Base-by-base conservation (phyloP, 2,797 vertebrate species). In the Hylomyscus alleni region DNA sequence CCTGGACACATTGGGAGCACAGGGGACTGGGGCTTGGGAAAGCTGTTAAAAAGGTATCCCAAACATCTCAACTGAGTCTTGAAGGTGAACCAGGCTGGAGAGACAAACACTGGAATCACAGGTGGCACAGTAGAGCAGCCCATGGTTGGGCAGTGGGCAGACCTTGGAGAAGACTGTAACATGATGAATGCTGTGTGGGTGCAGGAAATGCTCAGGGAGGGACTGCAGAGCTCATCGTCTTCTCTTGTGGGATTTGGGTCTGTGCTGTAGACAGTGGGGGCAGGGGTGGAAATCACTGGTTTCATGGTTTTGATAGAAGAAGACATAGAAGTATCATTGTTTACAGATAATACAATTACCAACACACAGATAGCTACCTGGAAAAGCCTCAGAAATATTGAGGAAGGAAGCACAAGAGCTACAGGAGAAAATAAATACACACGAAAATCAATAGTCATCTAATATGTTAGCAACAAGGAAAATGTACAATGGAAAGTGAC, bases 371-470 rank as follows among this genome's bases (percentile, higher is more conserved):
- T 37, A 91, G 17, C 8, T 86, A 87, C n/a, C n/a, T 65, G 52
- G 76, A 81, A 90, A 94, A 50, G 6, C 13, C 76, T 90, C 65
- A 56, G 34, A 69, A 60, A 75, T 76, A 90, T 78, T 7, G 4
- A 94, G 84, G 58, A 95, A 69, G 40, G 40, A 50, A 87, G 5
- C 40, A 82, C 80, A 91, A 69, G 40, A 52, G 15, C 47, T 44
- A 26, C 8, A 37, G n/a, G 34, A 1, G 9, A 78, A 67, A 86
- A 92, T 60, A 58, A 73, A 86, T 31, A 89, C 11, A 92, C n/a
- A 87, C 44, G 31, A 89, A 91, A 67, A 78, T 89, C 65, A 89
- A 78, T 69, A 89, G 44, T 40, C 86, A 78, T 52, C 67, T 90
- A 58, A 67, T 31, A 75, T 24, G 47, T 76, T 60, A 80, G 82